Conservation (phyloP, 2,888 invertebrate species). For the Zygaena filipendulae region DNA sequence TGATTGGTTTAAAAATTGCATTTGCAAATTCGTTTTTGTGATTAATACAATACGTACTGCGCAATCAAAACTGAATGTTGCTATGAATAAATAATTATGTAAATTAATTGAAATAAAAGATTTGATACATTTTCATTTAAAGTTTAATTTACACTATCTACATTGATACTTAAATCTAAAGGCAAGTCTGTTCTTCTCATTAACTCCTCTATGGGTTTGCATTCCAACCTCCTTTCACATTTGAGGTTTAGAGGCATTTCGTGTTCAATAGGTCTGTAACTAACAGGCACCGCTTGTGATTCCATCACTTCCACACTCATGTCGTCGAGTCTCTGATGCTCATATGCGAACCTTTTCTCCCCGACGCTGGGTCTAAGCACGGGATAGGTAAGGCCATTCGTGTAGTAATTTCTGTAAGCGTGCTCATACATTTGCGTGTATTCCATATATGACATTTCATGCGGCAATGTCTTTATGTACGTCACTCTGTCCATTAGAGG, state of each 20-base stretch:
- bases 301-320: constrained; percentile 22
- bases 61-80: too few species aligned
- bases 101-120: too few species aligned
- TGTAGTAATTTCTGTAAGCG: constrained; percentile 47
- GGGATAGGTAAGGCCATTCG: constrained; percentile 34
- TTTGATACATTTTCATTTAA: too few species aligned
- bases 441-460: constrained; percentile 52
- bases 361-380: constrained; percentile 32
- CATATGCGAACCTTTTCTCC: constrained; percentile 39
- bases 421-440: constrained; percentile 58
- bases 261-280: constrained; percentile 25
- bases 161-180: constrained; percentile 70
- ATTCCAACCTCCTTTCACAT: constrained; percentile 41
- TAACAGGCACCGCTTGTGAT: constrained; percentile 17
- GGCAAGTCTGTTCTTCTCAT: constrained; percentile 62
- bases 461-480: constrained; percentile 33
- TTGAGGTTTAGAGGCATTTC: constrained; percentile 56
- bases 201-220: constrained; percentile 44
- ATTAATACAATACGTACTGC: too few species aligned
- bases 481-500: constrained; percentile 32
- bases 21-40: too few species aligned
- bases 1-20: too few species aligned
- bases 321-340: constrained; percentile 28
- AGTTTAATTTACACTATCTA: constrained; percentile 26
- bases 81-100: too few species aligned